phyloP scores from a whole-genome alignment of 2,113 vertebrate genomes.

The Tringa solitaria region DNA sequence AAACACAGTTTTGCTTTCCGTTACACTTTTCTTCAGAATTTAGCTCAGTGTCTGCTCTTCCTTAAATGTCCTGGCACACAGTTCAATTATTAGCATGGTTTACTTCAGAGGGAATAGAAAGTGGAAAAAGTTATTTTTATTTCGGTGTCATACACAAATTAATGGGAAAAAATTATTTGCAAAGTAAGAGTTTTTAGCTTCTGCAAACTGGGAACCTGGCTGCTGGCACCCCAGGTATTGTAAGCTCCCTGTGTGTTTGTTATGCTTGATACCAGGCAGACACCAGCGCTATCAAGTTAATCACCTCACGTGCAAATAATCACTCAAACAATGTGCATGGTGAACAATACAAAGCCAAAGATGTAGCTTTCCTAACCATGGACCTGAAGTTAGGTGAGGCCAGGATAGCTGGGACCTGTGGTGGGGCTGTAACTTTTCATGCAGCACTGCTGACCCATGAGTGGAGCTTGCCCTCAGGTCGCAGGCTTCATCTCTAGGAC shows the following conservation, averaged over 20 bases:
- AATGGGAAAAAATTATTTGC: not conserved
- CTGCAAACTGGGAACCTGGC: not conserved
- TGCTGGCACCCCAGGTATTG: not conserved
- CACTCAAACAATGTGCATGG: not conserved
- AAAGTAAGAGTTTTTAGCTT: not conserved
- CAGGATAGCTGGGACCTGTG: not conserved
- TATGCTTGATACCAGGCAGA: not conserved
- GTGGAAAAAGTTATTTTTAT: not conserved
- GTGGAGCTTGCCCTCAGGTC: not conserved
- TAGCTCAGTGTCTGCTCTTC: slow-evolving; percentile 35
- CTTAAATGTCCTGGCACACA: not conserved
- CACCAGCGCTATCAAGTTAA: not conserved
- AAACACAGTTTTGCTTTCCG: slow-evolving; percentile 29
- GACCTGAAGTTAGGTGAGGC: not conserved
- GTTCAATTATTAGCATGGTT: not conserved
- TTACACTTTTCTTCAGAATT: slow-evolving; percentile 48
- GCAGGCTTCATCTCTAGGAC: not conserved
- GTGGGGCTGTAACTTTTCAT: rapidly evolving
- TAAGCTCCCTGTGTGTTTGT: not conserved
- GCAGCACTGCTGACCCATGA: not conserved
- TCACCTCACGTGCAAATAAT: rapidly evolving
- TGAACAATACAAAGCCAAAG: not conserved
- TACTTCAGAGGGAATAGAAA: not conserved
- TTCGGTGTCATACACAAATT: not conserved
- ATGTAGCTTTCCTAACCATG: not conserved